These are phyloP conservation scores for Tauraco hartlaubi DNA, from an alignment of 2,797 vertebrate genomes.

Conservation along the genomic window DNA sequence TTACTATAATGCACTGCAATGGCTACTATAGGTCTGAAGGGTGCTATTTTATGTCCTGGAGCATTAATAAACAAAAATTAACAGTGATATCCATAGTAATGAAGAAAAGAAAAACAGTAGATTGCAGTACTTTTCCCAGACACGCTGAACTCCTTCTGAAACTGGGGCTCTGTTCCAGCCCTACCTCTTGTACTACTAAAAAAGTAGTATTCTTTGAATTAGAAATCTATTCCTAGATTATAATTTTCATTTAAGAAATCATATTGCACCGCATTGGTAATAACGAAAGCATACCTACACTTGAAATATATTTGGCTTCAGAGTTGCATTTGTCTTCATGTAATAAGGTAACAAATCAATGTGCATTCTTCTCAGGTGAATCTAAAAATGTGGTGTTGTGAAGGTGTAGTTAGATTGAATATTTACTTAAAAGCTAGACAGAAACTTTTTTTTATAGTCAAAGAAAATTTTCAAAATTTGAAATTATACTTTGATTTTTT, in stretches of 20 bases:
- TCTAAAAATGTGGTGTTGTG: neutral
- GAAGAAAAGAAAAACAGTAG: neutral
- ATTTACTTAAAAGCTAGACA: neutral
- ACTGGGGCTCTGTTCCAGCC: neutral
- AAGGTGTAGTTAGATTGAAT: neutral
- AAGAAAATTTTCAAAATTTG: neutral
- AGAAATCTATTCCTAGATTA: neutral
- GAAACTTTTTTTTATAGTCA: neutral
- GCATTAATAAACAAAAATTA: conserved; percentile 46
- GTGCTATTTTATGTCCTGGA: conserved; percentile 1
- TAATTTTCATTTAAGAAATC: neutral
- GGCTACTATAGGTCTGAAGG: neutral
- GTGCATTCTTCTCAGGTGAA: neutral
- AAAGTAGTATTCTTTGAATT: rapidly evolving
- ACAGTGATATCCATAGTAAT: conserved; percentile 29
- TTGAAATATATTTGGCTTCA: neutral
- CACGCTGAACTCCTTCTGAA: neutral
- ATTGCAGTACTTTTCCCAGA: neutral
- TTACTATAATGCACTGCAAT: neutral
- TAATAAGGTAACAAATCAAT: neutral
- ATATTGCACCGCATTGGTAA: neutral
- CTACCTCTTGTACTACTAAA: neutral
- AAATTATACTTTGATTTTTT: neutral
- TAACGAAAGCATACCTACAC: neutral
- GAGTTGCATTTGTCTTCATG: neutral